Conservation (phyloP, 2,113 vertebrate species). For the Antigone vipio region DNA sequence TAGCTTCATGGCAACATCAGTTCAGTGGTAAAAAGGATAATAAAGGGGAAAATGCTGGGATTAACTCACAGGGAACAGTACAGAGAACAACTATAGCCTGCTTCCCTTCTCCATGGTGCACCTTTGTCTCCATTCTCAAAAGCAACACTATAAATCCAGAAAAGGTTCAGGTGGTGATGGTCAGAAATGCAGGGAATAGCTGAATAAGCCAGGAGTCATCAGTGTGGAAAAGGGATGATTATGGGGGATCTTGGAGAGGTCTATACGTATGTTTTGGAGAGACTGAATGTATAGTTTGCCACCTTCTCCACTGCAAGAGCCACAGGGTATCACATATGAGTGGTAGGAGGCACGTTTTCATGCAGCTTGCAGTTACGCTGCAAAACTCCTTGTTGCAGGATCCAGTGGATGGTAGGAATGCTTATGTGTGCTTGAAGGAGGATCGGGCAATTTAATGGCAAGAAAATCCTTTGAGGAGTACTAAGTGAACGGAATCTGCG, state of each 20-base stretch:
- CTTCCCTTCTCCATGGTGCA: neutral
- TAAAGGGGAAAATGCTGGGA: neutral
- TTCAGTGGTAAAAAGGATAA: neutral
- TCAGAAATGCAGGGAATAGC: neutral
- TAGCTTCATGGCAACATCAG: neutral
- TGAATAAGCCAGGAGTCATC: neutral
- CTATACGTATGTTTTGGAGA: neutral
- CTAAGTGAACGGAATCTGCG: neutral
- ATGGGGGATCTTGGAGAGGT: neutral
- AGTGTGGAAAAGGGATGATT: neutral
- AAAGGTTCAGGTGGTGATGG: neutral
- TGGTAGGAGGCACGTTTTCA: neutral
- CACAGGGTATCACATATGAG: neutral
- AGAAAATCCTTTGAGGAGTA: neutral
- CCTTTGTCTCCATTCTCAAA: neutral
- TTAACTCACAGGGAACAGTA: neutral
- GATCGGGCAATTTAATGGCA: neutral
- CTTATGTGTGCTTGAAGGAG: neutral
- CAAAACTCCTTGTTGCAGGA: neutral
- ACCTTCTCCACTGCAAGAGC: neutral
- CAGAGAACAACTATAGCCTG: neutral
- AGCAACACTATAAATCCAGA: neutral
- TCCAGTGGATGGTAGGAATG: neutral
- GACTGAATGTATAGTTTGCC: neutral
- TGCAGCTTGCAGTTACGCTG: accelerated